phyloP scores from a whole-genome alignment of 2,888 invertebrate genomes.

The Apodemia hepburni region DNA sequence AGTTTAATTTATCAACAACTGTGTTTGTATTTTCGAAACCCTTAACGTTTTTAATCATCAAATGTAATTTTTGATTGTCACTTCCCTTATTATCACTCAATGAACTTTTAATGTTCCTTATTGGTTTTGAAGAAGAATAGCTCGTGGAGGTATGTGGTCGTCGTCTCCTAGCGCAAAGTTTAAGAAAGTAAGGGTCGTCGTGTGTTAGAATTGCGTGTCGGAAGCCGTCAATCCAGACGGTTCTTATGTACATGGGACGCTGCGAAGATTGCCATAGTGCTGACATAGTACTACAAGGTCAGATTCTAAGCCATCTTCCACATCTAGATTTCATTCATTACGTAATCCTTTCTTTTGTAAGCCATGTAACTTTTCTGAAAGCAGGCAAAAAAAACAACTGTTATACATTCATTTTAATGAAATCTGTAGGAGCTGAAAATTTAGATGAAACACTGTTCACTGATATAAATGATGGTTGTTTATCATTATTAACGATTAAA shows the following conservation, averaged over 20 bases:
- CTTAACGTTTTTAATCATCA: constrained; percentile 54
- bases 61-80: constrained; percentile 50
- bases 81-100: constrained; percentile 50
- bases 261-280: constrained; percentile 82
- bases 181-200: constrained; percentile 78
- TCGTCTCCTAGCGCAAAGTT: constrained; percentile 44
- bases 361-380: not conserved
- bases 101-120: constrained; percentile 37
- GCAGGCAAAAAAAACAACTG: too few relatives aligned
- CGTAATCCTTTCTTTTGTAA: constrained; percentile 1
- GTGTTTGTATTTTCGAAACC: constrained; percentile 35
- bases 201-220: constrained; percentile 84
- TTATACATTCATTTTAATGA: not conserved
- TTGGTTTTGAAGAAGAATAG: constrained; percentile 36
- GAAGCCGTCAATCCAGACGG: constrained; percentile 86
- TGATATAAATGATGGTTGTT: too few relatives aligned
- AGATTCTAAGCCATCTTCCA: not conserved
- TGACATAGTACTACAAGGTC: constrained; percentile 61
- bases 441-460: too few relatives aligned
- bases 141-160: constrained; percentile 61
- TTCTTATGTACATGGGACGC: constrained; percentile 81
- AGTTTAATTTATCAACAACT: constrained; percentile 51
- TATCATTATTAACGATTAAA: too few relatives aligned
- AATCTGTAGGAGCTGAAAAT: too few relatives aligned
- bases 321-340: not conserved